Base-by-base conservation (phyloP, 2,888 invertebrate species). In the Schizaphis graminum region DNA sequence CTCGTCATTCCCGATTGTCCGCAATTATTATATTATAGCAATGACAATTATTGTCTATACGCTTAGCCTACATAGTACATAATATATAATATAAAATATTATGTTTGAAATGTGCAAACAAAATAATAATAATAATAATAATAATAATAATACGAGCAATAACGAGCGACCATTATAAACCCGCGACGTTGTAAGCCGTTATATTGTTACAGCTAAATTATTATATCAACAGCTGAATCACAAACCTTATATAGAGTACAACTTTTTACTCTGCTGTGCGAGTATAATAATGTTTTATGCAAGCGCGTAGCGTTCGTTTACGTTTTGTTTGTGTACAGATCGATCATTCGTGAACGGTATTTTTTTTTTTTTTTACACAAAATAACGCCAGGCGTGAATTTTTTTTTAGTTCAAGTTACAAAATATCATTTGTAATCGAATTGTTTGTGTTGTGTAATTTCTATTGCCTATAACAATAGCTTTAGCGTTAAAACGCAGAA, bases 1-100 rank as follows among this genome's bases (percentile, higher is more conserved):
- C 91, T 56, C 84, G 91, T 91, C 91, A 85, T 84, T 56, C n/a
- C 41, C 84, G 56, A 91, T 91, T 84, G 91, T 84, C 53, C 84
- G 41, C 53, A 41, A 13, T 49, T 28, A 47, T 26, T 89, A 24
- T 47, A 7, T 21, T 47, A 7, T 21, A 1, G 67, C 21, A 44
- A 53, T 91, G 53, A 84, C 91, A 41, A 53, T 53, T 53, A 53
- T 91, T 56, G 53, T 84, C 35, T 49, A 53, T n/a, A 56, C 8
- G 7, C 53, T 35, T 88, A 53, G 56, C 53, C 35, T 41, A 24
- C 0, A 28, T 44, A 86, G 3, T 53, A 53, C 16, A 53, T 24
- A 10, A 26, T 86, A 47, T 44, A 47, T 85, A 85, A 85, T 44
- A 44, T 77, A 53, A 3, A 21, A 53, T 67, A 28, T n/a, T 67